Conservation (phyloP, 2,797 vertebrate species). For the Novumbra hubbsi region DNA sequence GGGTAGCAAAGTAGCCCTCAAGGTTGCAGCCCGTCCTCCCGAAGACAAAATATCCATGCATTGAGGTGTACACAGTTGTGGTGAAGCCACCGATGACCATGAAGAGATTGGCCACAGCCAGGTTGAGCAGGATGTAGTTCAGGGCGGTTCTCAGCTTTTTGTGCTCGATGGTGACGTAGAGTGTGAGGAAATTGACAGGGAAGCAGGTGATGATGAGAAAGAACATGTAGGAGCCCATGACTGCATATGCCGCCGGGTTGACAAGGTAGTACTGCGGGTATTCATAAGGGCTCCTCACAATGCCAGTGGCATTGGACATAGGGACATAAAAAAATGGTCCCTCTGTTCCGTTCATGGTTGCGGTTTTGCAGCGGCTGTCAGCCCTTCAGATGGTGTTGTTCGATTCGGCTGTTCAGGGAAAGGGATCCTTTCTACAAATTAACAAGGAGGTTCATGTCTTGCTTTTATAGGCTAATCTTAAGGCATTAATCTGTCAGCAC, state of each 20-base stretch:
- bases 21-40: slow-evolving; percentile 87
- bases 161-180: slow-evolving; percentile 93
- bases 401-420: slow-evolving; percentile 61
- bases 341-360: slow-evolving; percentile 96
- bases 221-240: slow-evolving; percentile 92
- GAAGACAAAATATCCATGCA: slow-evolving; percentile 94
- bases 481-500: slow-evolving; percentile 72
- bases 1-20: slow-evolving; percentile 94
- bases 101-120: slow-evolving; percentile 90
- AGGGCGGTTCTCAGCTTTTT: slow-evolving; percentile 96
- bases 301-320: slow-evolving; percentile 86
- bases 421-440: slow-evolving; percentile 66
- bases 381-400: slow-evolving; percentile 75
- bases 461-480: slow-evolving; percentile 74
- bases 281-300: slow-evolving; percentile 91
- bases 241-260: slow-evolving; percentile 84
- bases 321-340: slow-evolving; percentile 92
- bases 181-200: slow-evolving; percentile 95
- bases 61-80: slow-evolving; percentile 88
- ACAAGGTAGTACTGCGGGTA: slow-evolving; percentile 96
- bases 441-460: slow-evolving; percentile 41
- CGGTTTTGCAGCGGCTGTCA: slow-evolving; percentile 75
- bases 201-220: slow-evolving; percentile 90
- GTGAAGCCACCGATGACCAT: slow-evolving; percentile 97
- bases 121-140: slow-evolving; percentile 96